Evolutionary conservation across 2,797 vertebrate species (phyloP), one percentile per base, ranked within the genome.

Genomic region (Catostomus latipinnis): DNA sequence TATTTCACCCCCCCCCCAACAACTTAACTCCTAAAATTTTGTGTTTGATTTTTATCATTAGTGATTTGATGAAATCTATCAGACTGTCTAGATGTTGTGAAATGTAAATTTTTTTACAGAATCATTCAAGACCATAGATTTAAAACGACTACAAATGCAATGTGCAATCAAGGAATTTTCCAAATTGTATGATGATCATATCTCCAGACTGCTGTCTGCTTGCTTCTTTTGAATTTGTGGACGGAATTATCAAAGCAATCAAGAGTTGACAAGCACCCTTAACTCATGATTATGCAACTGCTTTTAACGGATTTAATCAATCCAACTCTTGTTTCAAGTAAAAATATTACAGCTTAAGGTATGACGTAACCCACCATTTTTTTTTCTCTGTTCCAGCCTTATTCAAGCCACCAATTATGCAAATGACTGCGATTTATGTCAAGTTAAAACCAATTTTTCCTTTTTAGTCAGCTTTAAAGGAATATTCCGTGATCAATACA

Each of bases 271-370:
- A 76, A 76, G 72, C 81, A 60, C 76, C 49, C 85, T 45, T 66
- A 84, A 87, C 81, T 81, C 80, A 82, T 78, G 71, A 88, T 94
- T 91, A 91, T 90, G 91, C 90, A 94, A 92, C 84, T 68, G 63
- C 83, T 83, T 87, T 91, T 90, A 78, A 83, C 85, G 77, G 72
- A 83, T 89, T 92, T 93, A 83, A 84, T 71, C 82, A 84, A 79
- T 62, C 80, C 34, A 34, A 72, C 76, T 71, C 71, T 76, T 52
- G 57, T 71, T 62, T 16, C 4, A 6, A 74, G 82, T 83, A 83
- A 70, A 88, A 86, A 79, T 84, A 45, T 57, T 43, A 80, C 65
- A 71, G 77, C 18, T 81, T 62, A 74, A 69, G 45, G 43, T 43
- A 48, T 12, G 16, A 45, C 45, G 6, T 68, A 34, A 2, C 34